These are phyloP conservation scores for Coptodon bakossiorum DNA, from an alignment of 2,113 vertebrate species.

Conservation along the genomic window DNA sequence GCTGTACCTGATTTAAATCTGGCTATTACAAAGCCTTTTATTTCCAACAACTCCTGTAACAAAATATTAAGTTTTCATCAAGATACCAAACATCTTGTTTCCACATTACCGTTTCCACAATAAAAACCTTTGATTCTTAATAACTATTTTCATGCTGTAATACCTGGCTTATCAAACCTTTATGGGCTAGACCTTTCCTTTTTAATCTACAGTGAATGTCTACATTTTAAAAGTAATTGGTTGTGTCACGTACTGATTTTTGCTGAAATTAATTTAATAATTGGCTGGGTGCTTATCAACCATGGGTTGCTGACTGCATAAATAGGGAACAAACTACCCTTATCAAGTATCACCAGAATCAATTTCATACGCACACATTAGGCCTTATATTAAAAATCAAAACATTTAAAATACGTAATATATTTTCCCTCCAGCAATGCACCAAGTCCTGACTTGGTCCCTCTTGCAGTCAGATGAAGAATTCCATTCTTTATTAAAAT, in stretches of 20 bases:
- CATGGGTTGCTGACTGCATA: neutral
- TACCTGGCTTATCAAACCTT: neutral
- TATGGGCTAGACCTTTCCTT: neutral
- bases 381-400: neutral
- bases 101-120: neutral
- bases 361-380: neutral
- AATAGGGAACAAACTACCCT: neutral
- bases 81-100: neutral
- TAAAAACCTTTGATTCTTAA: neutral
- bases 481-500: constrained; percentile 64
- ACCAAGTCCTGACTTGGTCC: neutral
- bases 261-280: neutral
- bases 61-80: neutral
- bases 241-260: neutral
- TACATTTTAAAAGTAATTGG: neutral
- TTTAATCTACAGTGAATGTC: neutral
- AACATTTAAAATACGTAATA: neutral
- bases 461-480: neutral
- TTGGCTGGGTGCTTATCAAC: neutral
- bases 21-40: neutral
- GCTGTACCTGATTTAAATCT: neutral
- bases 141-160: neutral
- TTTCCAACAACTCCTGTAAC: neutral
- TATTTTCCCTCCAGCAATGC: neutral
- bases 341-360: neutral